Conservation (phyloP, 92 coral and sea anemone genomes). For the Muricea muricata region DNA sequence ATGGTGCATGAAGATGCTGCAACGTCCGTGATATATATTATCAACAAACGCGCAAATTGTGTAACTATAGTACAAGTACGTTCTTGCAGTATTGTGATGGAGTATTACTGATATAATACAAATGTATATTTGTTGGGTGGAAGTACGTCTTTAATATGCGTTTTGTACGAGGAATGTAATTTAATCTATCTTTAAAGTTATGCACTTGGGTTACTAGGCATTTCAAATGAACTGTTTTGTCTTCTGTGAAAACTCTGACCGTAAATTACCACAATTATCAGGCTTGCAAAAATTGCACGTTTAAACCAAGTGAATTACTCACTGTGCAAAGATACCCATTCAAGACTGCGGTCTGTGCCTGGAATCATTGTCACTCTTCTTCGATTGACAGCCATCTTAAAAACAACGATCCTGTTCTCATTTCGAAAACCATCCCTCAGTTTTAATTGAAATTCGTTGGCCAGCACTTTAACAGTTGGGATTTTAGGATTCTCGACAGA, state of each 20-base stretch:
- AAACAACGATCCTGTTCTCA: conserved; percentile 15
- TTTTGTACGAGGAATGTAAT: not conserved
- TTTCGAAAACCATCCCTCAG: conserved; percentile 66
- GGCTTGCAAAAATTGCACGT: too few relatives aligned
- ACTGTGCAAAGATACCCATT: conserved; percentile 56
- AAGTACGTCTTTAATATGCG: not conserved
- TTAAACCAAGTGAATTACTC: not conserved
- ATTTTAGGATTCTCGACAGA: not conserved
- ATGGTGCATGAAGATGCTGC: too few relatives aligned
- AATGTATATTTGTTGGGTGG: not conserved
- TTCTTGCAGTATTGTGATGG: too few relatives aligned
- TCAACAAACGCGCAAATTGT: too few relatives aligned
- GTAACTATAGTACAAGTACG: too few relatives aligned
- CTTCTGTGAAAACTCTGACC: not conserved
- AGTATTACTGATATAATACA: too few relatives aligned
- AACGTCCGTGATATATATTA: too few relatives aligned
- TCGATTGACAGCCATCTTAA: conserved; percentile 35
- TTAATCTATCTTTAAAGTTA: not conserved
- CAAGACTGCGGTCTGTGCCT: conserved; percentile 57
- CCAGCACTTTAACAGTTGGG: conserved; percentile 45
- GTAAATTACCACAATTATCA: too few relatives aligned
- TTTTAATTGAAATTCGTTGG: conserved; percentile 56
- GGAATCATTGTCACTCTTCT: conserved; percentile 33
- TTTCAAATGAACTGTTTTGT: not conserved
- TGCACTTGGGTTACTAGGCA: not conserved